phyloP scores from a whole-genome alignment of 2,113 vertebrate genomes.

The Peromyscus californicus region DNA sequence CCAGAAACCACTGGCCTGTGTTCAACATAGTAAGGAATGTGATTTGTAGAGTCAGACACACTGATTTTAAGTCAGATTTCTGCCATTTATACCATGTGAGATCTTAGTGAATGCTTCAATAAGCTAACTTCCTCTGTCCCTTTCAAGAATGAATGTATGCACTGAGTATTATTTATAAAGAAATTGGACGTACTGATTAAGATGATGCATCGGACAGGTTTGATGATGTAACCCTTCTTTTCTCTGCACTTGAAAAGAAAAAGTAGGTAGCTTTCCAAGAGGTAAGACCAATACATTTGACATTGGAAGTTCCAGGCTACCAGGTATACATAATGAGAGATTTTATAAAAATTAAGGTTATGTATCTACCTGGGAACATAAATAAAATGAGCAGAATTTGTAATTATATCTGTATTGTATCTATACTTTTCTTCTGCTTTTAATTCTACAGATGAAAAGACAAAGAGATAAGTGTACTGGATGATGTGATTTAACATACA shows the following conservation, averaged over 20 bases:
- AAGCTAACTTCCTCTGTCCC: background rate
- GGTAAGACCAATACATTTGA: background rate
- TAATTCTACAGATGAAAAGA: background rate
- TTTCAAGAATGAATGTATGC: background rate
- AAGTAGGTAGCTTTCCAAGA: background rate
- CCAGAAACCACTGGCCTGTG: slow-evolving; percentile 8
- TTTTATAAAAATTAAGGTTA: background rate
- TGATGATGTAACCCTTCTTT: background rate
- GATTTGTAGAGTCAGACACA: slow-evolving; percentile 4
- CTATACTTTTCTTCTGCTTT: background rate
- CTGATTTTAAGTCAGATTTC: background rate
- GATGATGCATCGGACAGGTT: background rate
- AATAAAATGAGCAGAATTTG: background rate
- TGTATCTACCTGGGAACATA: background rate
- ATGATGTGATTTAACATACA: background rate
- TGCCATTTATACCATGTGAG: background rate
- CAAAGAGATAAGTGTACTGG: background rate
- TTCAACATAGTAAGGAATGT: slow-evolving; percentile 7
- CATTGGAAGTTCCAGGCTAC: background rate
- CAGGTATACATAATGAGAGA: background rate
- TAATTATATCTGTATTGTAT: background rate
- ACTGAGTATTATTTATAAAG: background rate
- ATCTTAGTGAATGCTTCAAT: slow-evolving; percentile 1
- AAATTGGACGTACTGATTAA: background rate
- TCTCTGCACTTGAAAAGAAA: background rate